phyloP scores from a whole-genome alignment of 2,797 vertebrate genomes.

The Oreochromis mossambicus region DNA sequence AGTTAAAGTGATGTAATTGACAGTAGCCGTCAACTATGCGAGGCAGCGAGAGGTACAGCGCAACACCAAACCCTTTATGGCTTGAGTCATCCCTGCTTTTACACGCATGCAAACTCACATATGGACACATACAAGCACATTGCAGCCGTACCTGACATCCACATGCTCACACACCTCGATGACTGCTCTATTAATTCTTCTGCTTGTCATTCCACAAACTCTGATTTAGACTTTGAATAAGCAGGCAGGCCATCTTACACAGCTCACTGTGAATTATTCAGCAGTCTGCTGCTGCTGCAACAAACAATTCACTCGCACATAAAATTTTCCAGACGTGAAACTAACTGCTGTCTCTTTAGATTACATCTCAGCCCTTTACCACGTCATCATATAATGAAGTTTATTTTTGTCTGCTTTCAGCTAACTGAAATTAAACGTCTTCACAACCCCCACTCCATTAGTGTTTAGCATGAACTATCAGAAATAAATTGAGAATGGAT shows the following conservation, averaged over 20 bases:
- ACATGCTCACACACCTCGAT: constrained; percentile 1
- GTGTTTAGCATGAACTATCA: neutral
- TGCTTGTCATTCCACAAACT: constrained; percentile 31
- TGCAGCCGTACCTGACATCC: neutral
- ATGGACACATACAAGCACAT: neutral
- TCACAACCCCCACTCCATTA: neutral
- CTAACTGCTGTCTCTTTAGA: neutral
- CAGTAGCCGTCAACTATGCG: neutral
- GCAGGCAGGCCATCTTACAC: constrained; percentile 18
- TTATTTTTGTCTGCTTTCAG: neutral
- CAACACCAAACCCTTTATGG: neutral
- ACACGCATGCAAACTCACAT: neutral
- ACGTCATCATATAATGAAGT: neutral
- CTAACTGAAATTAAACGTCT: neutral
- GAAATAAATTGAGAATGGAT: neutral
- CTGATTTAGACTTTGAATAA: constrained; percentile 38
- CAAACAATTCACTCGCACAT: constrained; percentile 17
- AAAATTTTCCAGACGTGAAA: constrained; percentile 13
- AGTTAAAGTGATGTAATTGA: neutral
- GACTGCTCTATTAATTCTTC: constrained; percentile 36
- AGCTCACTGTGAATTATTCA: constrained; percentile 52
- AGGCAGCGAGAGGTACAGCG: neutral
- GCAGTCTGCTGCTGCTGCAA: constrained; percentile 13
- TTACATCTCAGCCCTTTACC: neutral
- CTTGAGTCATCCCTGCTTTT: neutral